Percentiles rank a stretch among this genome's conserved stretches.
phyloP scores from a whole-genome alignment of 1,140 invertebrate species.

The Bradysia coprophila region DNA sequence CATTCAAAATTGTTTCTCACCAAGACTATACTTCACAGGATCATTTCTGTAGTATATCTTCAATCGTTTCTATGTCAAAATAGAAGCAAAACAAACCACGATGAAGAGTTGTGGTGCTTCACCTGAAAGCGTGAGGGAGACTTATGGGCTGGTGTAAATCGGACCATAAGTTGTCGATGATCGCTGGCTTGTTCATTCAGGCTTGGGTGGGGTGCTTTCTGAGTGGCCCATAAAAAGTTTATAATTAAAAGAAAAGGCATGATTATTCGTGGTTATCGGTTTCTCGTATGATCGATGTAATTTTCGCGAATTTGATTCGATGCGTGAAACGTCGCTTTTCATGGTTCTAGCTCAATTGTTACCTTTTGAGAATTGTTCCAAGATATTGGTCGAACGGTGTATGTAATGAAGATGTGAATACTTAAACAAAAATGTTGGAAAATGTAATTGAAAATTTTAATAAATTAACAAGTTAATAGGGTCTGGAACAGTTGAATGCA shows the following conservation, averaged over 20 bases:
- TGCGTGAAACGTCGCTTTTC: too few relatives aligned
- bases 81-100: neutral
- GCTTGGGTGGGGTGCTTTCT: slow-evolving; percentile 1
- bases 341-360: too few relatives aligned
- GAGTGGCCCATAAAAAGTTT: neutral
- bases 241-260: neutral
- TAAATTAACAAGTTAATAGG: slow-evolving; percentile 9
- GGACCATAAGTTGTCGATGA: neutral
- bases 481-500: slow-evolving; percentile 14
- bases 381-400: too few relatives aligned
- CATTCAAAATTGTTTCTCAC: too few relatives aligned
- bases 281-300: too few relatives aligned
- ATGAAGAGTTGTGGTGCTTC: slow-evolving; percentile 2
- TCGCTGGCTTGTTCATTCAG: neutral
- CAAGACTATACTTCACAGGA: slow-evolving; percentile 4
- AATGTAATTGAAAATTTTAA: too few relatives aligned
- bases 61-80: neutral
- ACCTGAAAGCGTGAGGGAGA: slow-evolving; percentile 2
- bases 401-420: too few relatives aligned
- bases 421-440: too few relatives aligned
- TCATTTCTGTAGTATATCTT: slow-evolving; percentile 3
- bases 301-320: too few relatives aligned
- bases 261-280: too few relatives aligned
- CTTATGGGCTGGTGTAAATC: neutral
- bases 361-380: too few relatives aligned